Evolutionary conservation across 2,888 invertebrate species (phyloP).

Genomic region (Parochlus steinenii): DNA sequence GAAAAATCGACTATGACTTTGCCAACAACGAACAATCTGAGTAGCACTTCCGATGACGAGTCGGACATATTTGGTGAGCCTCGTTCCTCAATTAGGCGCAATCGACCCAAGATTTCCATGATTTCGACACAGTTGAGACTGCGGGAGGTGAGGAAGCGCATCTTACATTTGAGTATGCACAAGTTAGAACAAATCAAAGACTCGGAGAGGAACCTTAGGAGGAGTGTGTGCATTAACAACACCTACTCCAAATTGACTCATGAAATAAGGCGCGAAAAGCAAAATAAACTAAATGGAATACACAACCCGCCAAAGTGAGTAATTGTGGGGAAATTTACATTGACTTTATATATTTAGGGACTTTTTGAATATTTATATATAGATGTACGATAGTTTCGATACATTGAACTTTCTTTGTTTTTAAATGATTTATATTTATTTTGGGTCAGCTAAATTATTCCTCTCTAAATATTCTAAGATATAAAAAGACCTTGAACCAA

Average conservation of each 20-base stretch:
- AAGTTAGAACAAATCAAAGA: slow-evolving; percentile 82
- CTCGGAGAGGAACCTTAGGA: slow-evolving; percentile 69
- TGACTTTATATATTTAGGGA: too few relatives aligned
- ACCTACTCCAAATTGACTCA: slow-evolving; percentile 74
- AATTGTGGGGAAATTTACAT: too few relatives aligned
- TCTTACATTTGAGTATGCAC: slow-evolving; percentile 74
- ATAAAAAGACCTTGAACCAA: too few relatives aligned
- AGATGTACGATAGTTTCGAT: too few relatives aligned
- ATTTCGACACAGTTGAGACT: slow-evolving; percentile 74
- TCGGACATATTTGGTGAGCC: slow-evolving; percentile 57
- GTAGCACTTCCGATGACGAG: slow-evolving; percentile 25
- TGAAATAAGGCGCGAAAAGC: slow-evolving; percentile 68
- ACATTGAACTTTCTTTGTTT: too few relatives aligned
- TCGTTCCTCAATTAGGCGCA: slow-evolving; percentile 42
- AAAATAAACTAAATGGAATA: too few relatives aligned
- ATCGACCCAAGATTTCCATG: slow-evolving; percentile 61
- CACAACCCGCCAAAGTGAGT: too few relatives aligned
- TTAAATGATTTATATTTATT: too few relatives aligned
- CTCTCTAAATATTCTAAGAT: too few relatives aligned
- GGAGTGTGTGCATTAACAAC: slow-evolving; percentile 85
- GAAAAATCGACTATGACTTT: slow-evolving; percentile 17
- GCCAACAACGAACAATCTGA: slow-evolving; percentile 19
- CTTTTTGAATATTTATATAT: too few relatives aligned
- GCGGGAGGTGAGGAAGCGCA: slow-evolving; percentile 77
- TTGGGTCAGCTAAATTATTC: too few relatives aligned